phyloP scores from a whole-genome alignment of 2,888 invertebrate genomes.

The Furcula furcula region DNA sequence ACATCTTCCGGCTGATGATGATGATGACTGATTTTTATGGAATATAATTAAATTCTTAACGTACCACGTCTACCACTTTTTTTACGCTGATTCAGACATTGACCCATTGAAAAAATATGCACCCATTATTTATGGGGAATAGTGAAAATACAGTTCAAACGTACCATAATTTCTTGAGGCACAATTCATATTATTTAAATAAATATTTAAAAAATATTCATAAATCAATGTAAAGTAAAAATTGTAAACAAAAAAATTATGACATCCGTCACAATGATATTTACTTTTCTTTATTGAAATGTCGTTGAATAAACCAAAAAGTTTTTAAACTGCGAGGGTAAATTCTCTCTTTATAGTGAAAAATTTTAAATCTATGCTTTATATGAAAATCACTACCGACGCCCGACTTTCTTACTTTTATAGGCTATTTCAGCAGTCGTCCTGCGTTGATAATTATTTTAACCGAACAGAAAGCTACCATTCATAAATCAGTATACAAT shows the following conservation, averaged over 20 bases:
- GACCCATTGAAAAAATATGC: conserved; percentile 8
- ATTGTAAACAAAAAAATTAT: conserved; percentile 17
- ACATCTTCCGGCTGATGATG: too few species aligned
- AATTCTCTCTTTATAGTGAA: too few species aligned
- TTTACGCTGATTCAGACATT: conserved; percentile 5
- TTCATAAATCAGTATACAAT: too few species aligned
- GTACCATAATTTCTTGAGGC: conserved; percentile 14
- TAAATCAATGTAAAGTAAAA: conserved; percentile 6
- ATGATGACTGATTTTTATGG: too few species aligned
- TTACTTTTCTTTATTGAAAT: conserved; percentile 6
- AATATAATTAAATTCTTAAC: background rate
- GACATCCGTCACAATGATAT: conserved; percentile 9
- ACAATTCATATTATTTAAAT: conserved; percentile 11
- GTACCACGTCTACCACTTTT: background rate
- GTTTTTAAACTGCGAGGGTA: too few species aligned
- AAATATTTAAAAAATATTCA: background rate
- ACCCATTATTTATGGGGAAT: conserved; percentile 3
- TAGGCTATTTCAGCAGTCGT: too few species aligned
- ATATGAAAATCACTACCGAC: too few species aligned
- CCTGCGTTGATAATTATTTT: too few species aligned
- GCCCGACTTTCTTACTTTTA: too few species aligned
- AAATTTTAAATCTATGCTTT: too few species aligned
- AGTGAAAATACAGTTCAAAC: conserved; percentile 11
- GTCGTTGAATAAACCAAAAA: background rate
- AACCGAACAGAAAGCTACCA: too few species aligned